Base-by-base conservation (phyloP, 2,113 vertebrate species). In the Ranitomeya variabilis region DNA sequence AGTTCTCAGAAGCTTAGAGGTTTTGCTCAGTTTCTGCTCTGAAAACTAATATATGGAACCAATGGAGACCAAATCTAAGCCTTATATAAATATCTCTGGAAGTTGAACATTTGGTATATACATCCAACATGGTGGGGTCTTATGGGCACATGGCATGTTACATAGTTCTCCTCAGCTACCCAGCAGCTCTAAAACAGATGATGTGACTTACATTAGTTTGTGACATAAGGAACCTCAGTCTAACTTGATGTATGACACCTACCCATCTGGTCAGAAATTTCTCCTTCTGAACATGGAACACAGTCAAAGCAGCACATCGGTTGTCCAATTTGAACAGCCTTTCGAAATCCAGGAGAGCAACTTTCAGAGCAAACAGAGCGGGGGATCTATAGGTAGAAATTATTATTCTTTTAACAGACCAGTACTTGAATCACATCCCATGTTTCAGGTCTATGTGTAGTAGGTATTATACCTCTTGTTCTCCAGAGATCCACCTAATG, bases 331-430 rank as follows among this genome's bases (percentile, higher is more conserved):
- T 2, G 64, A 26, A 71, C 11, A 4, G 89, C 88, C 52, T 91
- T 86, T 55, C 90, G 90, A 87, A 62, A 89, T 60, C 90, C 91
- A 21, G 90, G 91, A 67, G 64, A 37, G 62, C 89, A 91, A 12
- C 89, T 91, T 1, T 23, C 54, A 64, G 90, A 91, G 90, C 90
- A 91, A 19, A 79, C 80, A 23, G 90, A 91, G 31, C 6, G 45
- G 8, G 90, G 90, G 16, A 90, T 82, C 51, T 80, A 57, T 14
- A 82, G 73, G 23, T 2, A 62, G 7, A 45, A 62, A 77, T 1
- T 4, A 85, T 2, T 45, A 16, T 11, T 15, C 10, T 1, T 16
- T 73, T 37, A 73, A 26, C 26, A 71, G 7, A 31, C 11, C n/a
- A 15, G 4, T 5, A 14, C 23, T 14, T 14, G 23, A 71, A 6